Percentiles rank a stretch among this genome's conserved stretches.
phyloP scores from a whole-genome alignment of 2,888 invertebrate species.

The Gari tellinella region DNA sequence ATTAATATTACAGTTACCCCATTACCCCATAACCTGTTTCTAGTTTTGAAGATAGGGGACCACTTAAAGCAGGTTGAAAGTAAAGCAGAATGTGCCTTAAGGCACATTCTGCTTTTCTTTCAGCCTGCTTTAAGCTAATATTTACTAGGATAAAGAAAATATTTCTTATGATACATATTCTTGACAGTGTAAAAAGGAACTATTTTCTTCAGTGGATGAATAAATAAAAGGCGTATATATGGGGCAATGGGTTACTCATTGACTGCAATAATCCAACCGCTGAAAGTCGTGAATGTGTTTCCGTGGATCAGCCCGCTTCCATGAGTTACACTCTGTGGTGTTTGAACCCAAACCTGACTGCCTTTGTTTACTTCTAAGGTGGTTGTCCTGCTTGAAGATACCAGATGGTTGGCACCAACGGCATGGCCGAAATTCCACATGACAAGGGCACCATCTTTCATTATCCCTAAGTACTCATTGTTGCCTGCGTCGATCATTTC shows the following conservation, averaged over 20 bases:
- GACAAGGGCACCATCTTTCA: constrained; percentile 24
- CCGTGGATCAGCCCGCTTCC: constrained; percentile 39
- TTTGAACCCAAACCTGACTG: constrained; percentile 39
- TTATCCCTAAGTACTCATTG: constrained; percentile 13
- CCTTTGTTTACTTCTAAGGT: constrained; percentile 15
- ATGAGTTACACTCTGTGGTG: constrained; percentile 7
- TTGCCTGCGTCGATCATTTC: constrained; percentile 28
- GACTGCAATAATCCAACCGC: constrained; percentile 36
- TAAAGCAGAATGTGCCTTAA: no score
- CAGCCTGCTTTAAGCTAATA: no score
- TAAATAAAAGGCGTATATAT: no score
- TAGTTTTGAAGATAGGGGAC: no score
- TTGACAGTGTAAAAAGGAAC: no score
- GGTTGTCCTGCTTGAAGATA: constrained; percentile 32
- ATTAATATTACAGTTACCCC: no score
- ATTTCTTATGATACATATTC: no score
- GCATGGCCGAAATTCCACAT: constrained; percentile 27
- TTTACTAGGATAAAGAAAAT: no score
- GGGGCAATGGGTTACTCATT: constrained; percentile 10
- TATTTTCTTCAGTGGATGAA: no score
- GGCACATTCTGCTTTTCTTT: no score
- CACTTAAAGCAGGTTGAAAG: no score
- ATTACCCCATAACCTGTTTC: no score
- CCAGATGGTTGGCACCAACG: constrained; percentile 9
- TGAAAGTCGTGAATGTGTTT: constrained; percentile 36